Evolutionary conservation across 2,113 vertebrate species (phyloP), one percentile per base, ranked within the genome.

Genomic region (Epinephelus moara): DNA sequence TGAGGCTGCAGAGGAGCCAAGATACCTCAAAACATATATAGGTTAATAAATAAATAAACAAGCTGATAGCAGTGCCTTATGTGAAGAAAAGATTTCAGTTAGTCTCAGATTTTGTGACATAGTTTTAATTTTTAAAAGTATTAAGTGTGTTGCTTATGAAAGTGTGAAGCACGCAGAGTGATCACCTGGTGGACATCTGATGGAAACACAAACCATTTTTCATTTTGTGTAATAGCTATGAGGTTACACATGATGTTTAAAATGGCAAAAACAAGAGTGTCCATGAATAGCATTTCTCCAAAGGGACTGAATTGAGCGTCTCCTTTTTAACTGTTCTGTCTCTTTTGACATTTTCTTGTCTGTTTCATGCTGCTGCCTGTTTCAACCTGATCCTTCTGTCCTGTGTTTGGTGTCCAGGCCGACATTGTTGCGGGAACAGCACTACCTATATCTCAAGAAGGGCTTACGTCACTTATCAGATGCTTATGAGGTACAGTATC

Each of bases 361-460:
- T 37, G 33, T 71, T 42, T 18, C 23, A 50, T 4, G 37, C 49
- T 70, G 52, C 59, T 30, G 0, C 37, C n/a, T 45, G 1, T 66
- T 60, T 53, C 6, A 66, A 47, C 70, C 42, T 11, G 18, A 49
- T 42, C 33, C 6, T 15, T 49, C 23, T 55, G 6, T 85, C 23
- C 49, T 74, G 1, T 74, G 17, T 82, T 72, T 74, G 18, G 47
- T 85, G 86, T 66, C 78, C 92, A 99, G 98, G 80, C 97, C 97
- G 0, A 45, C 96, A 18, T 93, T 99, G 89, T 92, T 98, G 86
- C 95, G 97, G 56, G 97, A 99, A 37, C 97, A 98, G 84, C 98
- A 99, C 90, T 97, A 96, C 91, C 96, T 97, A 23, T 99, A 99
- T 92, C 94, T 99, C 89, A 99, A 98, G 93, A 97, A 97, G 94